A percentile compares a stretch with the other conserved stretches of the same genome.
phyloP scores from a whole-genome alignment of 2,888 invertebrate genomes.

The Rhingia campestris region DNA sequence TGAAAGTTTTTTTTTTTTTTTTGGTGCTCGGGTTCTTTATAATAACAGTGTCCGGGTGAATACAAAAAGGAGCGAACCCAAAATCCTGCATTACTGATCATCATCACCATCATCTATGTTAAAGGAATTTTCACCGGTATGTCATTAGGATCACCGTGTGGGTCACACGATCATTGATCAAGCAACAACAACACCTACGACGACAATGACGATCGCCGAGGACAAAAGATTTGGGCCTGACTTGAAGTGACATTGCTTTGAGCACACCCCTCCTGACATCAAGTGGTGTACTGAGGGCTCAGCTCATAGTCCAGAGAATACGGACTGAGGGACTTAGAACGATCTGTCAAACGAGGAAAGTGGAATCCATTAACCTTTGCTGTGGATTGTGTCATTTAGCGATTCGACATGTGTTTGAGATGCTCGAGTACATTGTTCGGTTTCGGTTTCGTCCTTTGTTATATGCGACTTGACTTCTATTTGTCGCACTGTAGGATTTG shows the following conservation, averaged over 20 bases:
- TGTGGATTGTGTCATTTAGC: constrained; percentile 71
- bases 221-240: constrained; percentile 42
- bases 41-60: constrained; percentile 60
- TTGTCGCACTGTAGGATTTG: constrained; percentile 6
- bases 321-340: constrained; percentile 17
- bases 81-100: constrained; percentile 22
- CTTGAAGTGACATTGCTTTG: constrained; percentile 66
- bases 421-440: constrained; percentile 61
- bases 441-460: constrained; percentile 57
- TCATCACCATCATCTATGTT: constrained; percentile 7
- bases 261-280: constrained; percentile 61
- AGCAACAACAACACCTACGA: constrained; percentile 57
- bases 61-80: constrained; percentile 1
- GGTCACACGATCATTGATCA: constrained; percentile 72
- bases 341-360: constrained; percentile 70
- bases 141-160: constrained; percentile 65
- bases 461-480: constrained; percentile 46
- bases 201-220: constrained; percentile 17
- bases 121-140: constrained; percentile 68
- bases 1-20: constrained; percentile 34
- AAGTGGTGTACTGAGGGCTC: constrained; percentile 34
- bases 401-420: constrained; percentile 73
- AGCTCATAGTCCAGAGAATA: background rate
- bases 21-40: constrained; percentile 10
- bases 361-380: constrained; percentile 71